phyloP scores from a whole-genome alignment of 2,113 vertebrate genomes.

The Abramis brama region DNA sequence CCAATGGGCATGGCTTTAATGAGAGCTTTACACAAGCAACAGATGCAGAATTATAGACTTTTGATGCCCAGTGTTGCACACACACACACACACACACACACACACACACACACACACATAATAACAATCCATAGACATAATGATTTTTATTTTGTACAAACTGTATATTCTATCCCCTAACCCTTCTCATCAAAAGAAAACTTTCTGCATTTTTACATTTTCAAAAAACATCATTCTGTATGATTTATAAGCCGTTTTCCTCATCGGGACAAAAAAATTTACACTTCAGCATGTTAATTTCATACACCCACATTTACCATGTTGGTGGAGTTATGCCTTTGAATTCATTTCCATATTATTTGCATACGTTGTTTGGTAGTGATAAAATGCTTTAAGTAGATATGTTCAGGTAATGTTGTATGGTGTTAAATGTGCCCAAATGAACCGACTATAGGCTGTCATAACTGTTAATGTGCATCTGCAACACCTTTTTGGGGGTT shows the following conservation, averaged over 20 bases:
- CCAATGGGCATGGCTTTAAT: constrained; percentile 17
- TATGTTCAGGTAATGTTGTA: background rate
- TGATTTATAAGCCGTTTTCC: no score
- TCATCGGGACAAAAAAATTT: no score
- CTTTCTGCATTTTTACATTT: no score
- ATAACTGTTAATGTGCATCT: background rate
- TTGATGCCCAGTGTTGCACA: background rate
- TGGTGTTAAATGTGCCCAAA: background rate
- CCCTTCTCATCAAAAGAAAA: no score
- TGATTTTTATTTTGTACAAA: no score
- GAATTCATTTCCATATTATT: constrained; percentile 3
- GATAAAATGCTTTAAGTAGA: background rate
- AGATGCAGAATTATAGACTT: constrained; percentile 18
- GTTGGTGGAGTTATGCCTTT: background rate
- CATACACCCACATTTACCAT: background rate
- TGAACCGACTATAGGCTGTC: background rate
- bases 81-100: background rate
- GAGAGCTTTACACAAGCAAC: constrained; percentile 15
- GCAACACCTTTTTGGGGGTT: background rate
- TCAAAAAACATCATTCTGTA: no score
- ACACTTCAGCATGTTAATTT: background rate
- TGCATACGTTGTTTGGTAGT: background rate
- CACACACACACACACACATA: no score
- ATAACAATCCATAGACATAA: no score
- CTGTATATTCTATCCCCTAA: no score